phyloP scores from a whole-genome alignment of 2,888 invertebrate species.

The Arge pagana region DNA sequence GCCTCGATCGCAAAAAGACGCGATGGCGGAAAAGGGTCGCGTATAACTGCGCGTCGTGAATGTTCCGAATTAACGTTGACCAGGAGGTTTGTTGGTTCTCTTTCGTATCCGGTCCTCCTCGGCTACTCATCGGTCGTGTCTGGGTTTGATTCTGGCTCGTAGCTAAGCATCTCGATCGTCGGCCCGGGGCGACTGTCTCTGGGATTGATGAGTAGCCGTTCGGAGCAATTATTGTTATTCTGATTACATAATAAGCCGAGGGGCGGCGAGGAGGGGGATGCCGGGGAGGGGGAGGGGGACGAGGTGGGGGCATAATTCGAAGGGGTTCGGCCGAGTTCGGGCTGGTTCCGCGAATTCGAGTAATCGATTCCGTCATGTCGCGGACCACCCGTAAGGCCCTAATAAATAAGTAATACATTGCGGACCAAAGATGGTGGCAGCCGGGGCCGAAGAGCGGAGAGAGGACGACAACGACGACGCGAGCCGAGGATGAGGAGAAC shows the following conservation, averaged over 20 bases:
- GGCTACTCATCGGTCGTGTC: no score
- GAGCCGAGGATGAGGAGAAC: conserved; percentile 11
- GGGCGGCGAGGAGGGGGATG: conserved; percentile 6
- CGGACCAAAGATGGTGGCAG: conserved; percentile 17
- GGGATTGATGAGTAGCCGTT: conserved; percentile 52
- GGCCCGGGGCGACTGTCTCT: conserved; percentile 45
- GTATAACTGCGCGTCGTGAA: no score
- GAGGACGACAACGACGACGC: no score
- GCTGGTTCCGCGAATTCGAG: conserved; percentile 56
- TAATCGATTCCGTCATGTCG: conserved; percentile 60
- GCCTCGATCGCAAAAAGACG: no score
- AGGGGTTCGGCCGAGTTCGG: conserved; percentile 35
- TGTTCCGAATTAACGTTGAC: no score
- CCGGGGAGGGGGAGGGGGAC: conserved; percentile 30
- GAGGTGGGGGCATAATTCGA: conserved; percentile 48
- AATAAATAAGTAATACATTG: conserved; percentile 59
- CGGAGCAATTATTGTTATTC: conserved; percentile 54
- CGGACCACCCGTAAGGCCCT: conserved; percentile 57
- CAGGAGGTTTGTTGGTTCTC: no score
- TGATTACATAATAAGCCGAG: conserved; percentile 52
- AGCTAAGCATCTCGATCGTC: conserved; percentile 23
- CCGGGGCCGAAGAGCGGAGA: no score
- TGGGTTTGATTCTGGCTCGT: not conserved
- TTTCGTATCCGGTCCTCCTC: no score
- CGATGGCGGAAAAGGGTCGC: no score